Evolutionary conservation across 1,140 invertebrate species (phyloP).

Genomic region (Zaprionus nigranus): DNA sequence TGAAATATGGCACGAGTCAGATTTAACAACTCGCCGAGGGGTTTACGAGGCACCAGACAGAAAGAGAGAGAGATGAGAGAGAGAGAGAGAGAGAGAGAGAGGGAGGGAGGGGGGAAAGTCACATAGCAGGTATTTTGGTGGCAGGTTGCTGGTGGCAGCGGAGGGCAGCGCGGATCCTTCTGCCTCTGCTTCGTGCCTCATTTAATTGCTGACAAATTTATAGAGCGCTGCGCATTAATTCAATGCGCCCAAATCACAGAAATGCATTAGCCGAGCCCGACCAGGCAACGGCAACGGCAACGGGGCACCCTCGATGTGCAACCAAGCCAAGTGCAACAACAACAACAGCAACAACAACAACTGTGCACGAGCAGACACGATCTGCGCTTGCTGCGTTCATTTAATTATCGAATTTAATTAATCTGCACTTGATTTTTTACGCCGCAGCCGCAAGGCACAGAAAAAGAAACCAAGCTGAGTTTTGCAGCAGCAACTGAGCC

Average conservation of each 20-base stretch:
- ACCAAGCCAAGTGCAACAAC: constrained; percentile 52
- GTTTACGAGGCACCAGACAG: too few relatives aligned
- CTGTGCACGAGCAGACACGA: constrained; percentile 61
- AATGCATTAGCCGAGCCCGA: constrained; percentile 66
- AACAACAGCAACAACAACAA: constrained; percentile 30
- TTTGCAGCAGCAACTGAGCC: neutral
- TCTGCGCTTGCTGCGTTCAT: constrained; percentile 68
- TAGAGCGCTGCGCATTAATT: constrained; percentile 83
- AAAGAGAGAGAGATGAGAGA: too few relatives aligned
- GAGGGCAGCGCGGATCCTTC: constrained; percentile 21
- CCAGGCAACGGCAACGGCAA: constrained; percentile 22
- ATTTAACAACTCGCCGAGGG: too few relatives aligned
- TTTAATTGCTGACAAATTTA: constrained; percentile 84
- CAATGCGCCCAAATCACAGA: constrained; percentile 79
- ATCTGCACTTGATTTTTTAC: constrained; percentile 82
- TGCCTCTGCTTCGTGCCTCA: constrained; percentile 46
- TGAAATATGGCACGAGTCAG: constrained; percentile 45
- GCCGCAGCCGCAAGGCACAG: constrained; percentile 50
- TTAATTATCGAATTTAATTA: constrained; percentile 83
- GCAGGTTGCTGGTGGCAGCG: neutral
- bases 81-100: neutral
- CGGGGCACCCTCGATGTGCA: constrained; percentile 76
- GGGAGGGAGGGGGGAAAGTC: neutral
- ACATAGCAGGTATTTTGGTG: neutral
- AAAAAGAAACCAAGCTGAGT: constrained; percentile 36